phyloP scores from a whole-genome alignment of 1,140 invertebrate species.

The Cherax quadricarinatus region DNA sequence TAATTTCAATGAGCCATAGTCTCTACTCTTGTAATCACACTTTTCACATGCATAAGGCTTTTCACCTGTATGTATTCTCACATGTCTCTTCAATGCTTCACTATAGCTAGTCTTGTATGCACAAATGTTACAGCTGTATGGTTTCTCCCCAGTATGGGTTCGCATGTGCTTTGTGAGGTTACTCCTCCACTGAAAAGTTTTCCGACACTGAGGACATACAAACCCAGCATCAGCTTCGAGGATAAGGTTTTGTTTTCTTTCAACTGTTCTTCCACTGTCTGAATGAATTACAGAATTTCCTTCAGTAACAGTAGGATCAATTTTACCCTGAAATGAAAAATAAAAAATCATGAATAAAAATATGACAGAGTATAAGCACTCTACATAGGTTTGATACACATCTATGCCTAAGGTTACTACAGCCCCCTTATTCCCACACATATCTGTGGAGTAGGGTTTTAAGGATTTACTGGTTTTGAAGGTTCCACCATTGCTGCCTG shows the following conservation, averaged over 20 bases:
- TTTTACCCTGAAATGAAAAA: conserved; percentile 24
- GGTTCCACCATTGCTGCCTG: no score
- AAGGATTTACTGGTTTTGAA: no score
- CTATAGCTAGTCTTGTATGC: conserved; percentile 58
- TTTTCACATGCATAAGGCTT: conserved; percentile 56
- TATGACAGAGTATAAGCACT: no score
- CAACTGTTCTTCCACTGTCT: neutral
- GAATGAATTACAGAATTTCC: neutral
- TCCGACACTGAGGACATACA: conserved; percentile 36
- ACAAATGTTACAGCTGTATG: conserved; percentile 46
- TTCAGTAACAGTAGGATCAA: neutral
- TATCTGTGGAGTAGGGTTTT: no score
- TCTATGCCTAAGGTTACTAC: no score
- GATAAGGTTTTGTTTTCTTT: neutral
- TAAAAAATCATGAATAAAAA: neutral
- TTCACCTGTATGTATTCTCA: conserved; percentile 56
- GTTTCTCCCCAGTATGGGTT: conserved; percentile 58
- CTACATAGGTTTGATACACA: no score
- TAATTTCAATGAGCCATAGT: conserved; percentile 54
- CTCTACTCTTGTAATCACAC: conserved; percentile 56
- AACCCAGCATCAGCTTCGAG: neutral
- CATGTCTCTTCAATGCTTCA: conserved; percentile 56
- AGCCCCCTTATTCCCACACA: no score
- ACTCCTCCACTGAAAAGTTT: conserved; percentile 55
- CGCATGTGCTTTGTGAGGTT: conserved; percentile 63